phyloP scores from a whole-genome alignment of 2,888 invertebrate species.

The Notodonta dromedarius region DNA sequence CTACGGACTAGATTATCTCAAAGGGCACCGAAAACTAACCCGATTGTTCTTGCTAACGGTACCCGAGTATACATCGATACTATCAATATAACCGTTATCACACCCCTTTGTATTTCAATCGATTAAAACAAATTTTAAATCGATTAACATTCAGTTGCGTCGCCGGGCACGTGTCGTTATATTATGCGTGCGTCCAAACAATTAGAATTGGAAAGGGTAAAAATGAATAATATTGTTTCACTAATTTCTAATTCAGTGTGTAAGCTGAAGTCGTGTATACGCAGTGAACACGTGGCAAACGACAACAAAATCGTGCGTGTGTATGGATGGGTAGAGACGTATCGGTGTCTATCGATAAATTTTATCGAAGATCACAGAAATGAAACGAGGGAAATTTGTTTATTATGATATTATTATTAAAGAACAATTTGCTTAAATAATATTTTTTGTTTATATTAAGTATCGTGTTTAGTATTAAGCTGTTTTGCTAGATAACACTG shows the following conservation, averaged over 20 bases:
- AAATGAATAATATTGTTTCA: conserved; percentile 73
- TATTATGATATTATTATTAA: no score
- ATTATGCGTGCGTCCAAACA: conserved; percentile 66
- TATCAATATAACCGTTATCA: conserved; percentile 53
- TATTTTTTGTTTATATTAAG: no score
- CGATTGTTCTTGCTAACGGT: conserved; percentile 34
- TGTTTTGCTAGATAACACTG: no score
- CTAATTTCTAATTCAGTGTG: conserved; percentile 77
- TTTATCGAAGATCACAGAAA: neutral
- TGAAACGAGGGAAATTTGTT: no score
- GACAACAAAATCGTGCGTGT: conserved; percentile 80
- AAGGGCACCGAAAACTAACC: conserved; percentile 24
- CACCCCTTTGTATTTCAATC: conserved; percentile 62
- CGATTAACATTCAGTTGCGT: conserved; percentile 68
- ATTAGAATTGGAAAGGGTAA: conserved; percentile 78
- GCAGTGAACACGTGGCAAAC: conserved; percentile 77
- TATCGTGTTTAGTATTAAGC: no score
- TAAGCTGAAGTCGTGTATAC: conserved; percentile 72
- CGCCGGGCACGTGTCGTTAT: conserved; percentile 65
- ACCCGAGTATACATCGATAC: conserved; percentile 44
- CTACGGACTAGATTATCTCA: conserved; percentile 21
- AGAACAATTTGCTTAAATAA: no score
- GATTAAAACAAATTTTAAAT: conserved; percentile 54
- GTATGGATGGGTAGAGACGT: conserved; percentile 57
- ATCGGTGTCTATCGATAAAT: conserved; percentile 34